phyloP scores from a whole-genome alignment of 1,140 invertebrate genomes.

The Drosophila orena region DNA sequence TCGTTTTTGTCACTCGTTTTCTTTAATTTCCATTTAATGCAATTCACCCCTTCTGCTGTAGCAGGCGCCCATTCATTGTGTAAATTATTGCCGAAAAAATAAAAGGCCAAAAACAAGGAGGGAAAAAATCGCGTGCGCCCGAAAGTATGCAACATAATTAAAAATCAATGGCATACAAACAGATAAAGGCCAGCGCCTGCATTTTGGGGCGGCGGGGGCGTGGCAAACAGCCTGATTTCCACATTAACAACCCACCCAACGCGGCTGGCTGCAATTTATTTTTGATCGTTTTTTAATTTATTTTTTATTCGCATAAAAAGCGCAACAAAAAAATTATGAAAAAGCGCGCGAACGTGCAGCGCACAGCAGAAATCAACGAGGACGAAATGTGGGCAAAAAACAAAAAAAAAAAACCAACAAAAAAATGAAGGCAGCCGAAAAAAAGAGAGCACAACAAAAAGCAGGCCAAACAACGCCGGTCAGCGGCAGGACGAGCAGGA shows the following conservation, averaged over 20 bases:
- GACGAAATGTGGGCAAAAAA: slow-evolving; percentile 43
- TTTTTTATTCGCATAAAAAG: slow-evolving; percentile 76
- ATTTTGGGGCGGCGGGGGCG: slow-evolving; percentile 12
- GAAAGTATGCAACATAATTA: slow-evolving; percentile 83
- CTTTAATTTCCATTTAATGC: slow-evolving; percentile 81
- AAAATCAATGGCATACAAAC: slow-evolving; percentile 84
- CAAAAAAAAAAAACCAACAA: slow-evolving; percentile 40
- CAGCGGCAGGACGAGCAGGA: slow-evolving; percentile 43
- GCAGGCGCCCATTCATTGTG: slow-evolving; percentile 48
- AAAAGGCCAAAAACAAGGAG: slow-evolving; percentile 39
- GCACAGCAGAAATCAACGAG: slow-evolving; percentile 67
- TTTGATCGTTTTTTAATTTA: slow-evolving; percentile 81
- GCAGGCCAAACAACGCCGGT: slow-evolving; percentile 68
- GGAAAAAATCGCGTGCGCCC: slow-evolving; percentile 47
- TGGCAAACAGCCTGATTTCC: slow-evolving; percentile 72
- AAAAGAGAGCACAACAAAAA: slow-evolving; percentile 50
- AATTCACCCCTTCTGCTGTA: slow-evolving; percentile 30
- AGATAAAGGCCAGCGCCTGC: slow-evolving; percentile 55
- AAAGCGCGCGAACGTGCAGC: slow-evolving; percentile 61
- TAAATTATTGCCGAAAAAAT: slow-evolving; percentile 71
- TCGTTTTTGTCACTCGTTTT: slow-evolving; percentile 78
- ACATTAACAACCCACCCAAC: slow-evolving; percentile 65
- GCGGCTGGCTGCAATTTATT: slow-evolving; percentile 67
- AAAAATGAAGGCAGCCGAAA: slow-evolving; percentile 28
- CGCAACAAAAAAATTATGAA: slow-evolving; percentile 60